These are phyloP conservation scores for Rhopalosiphum nymphaeae DNA, from an alignment of 2,888 invertebrate species.

Conservation along the genomic window DNA sequence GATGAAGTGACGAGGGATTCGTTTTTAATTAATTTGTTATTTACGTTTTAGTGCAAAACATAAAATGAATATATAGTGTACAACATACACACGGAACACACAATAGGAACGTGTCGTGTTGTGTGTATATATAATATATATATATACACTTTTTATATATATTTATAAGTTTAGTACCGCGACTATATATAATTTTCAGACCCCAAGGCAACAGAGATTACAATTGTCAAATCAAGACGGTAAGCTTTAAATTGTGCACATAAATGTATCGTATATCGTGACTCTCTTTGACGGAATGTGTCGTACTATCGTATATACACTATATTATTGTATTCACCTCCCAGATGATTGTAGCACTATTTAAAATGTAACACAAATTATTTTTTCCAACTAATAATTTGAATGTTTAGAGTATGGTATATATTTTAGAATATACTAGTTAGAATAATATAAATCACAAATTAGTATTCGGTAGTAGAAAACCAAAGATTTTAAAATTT, in stretches of 20 bases:
- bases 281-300: not conserved
- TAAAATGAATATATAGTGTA: not conserved
- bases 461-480: not conserved
- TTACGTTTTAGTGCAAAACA: constrained; percentile 24
- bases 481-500: not conserved
- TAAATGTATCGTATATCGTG: not conserved
- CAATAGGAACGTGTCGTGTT: not conserved
- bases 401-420: not conserved
- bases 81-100: not conserved
- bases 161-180: not conserved
- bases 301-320: not conserved
- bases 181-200: not conserved
- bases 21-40: constrained; percentile 45
- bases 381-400: not conserved
- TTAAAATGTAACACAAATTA: not conserved
- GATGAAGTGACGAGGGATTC: constrained; percentile 1
- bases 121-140: not conserved
- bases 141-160: not conserved
- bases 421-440: no score
- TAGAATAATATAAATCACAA: not conserved
- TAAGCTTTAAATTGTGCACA: not conserved
- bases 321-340: not conserved
- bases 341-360: not conserved
- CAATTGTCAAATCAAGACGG: not conserved
- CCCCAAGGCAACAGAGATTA: not conserved